A percentile compares a stretch with the other conserved stretches of the same genome.
These are phyloP conservation scores for Temnothorax rugatulus DNA, from an alignment of 2,888 invertebrate genomes.

Conservation along the genomic window DNA sequence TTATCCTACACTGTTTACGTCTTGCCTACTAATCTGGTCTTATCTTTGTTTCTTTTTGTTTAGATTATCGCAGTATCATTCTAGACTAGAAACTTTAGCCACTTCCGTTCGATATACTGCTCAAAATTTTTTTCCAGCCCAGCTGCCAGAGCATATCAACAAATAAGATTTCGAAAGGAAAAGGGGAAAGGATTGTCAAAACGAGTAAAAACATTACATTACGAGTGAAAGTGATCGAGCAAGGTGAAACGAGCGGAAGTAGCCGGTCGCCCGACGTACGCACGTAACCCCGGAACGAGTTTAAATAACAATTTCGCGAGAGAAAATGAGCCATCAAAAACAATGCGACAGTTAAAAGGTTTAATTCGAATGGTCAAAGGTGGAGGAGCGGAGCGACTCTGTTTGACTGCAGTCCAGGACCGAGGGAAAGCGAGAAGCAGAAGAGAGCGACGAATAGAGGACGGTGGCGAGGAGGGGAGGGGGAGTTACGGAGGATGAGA, in stretches of 20 bases:
- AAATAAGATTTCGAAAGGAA: not conserved
- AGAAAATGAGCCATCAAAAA: constrained; percentile 83
- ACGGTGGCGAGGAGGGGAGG: constrained; percentile 26
- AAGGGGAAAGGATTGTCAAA: not conserved
- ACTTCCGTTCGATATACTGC: not conserved
- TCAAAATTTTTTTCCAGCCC: not conserved
- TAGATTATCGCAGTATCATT: not conserved
- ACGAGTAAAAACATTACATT: constrained; percentile 5
- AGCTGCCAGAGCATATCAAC: not conserved
- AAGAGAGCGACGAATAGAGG: constrained; percentile 23
- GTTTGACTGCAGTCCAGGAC: constrained; percentile 72
- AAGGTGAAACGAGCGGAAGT: constrained; percentile 20
- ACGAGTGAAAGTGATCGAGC: constrained; percentile 46
- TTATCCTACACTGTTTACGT: not conserved
- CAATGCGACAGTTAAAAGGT: constrained; percentile 81
- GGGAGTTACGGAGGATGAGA: constrained; percentile 32
- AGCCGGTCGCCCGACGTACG: constrained; percentile 21
- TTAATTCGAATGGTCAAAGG: constrained; percentile 81
- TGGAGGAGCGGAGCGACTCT: constrained; percentile 70
- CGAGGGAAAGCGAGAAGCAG: constrained; percentile 48
- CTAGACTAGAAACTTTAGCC: not conserved
- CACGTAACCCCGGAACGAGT: constrained; percentile 60
- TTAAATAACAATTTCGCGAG: constrained; percentile 81
- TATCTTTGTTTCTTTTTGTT: not conserved
- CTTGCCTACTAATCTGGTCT: not conserved